Evolutionary conservation across 2,888 invertebrate species (phyloP).

Genomic region (Mongoloraphidia duomilia): DNA sequence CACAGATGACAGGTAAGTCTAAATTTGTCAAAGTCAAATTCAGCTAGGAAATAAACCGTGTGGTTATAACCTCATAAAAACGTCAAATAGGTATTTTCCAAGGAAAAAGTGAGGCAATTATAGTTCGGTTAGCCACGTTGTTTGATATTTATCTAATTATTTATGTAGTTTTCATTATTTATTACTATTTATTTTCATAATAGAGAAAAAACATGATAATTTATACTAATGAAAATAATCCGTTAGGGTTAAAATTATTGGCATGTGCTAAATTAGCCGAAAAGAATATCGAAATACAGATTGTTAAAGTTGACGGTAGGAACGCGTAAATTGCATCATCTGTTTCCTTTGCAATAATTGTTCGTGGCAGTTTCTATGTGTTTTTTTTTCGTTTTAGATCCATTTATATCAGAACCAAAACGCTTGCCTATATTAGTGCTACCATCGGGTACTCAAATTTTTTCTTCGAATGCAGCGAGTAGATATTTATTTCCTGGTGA

Average conservation of each 20-base stretch:
- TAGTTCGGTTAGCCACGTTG: too few relatives aligned
- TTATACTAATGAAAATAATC: conserved; percentile 63
- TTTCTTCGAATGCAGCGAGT: conserved; percentile 57
- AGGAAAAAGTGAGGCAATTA: too few relatives aligned
- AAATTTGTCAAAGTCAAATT: too few relatives aligned
- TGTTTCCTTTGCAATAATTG: conserved; percentile 5
- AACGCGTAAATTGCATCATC: conserved; percentile 5
- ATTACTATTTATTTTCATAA: neutral
- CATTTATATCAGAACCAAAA: conserved; percentile 36
- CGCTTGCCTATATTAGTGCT: conserved; percentile 52
- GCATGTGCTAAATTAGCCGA: conserved; percentile 52
- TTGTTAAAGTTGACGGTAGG: conserved; percentile 47
- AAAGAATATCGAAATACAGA: conserved; percentile 39
- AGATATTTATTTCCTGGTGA: conserved; percentile 43
- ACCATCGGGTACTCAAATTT: conserved; percentile 44
- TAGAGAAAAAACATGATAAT: conserved; percentile 45
- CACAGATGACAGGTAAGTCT: too few relatives aligned
- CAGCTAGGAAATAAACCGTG: too few relatives aligned
- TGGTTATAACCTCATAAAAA: too few relatives aligned
- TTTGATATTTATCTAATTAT: too few relatives aligned
- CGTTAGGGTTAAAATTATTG: conserved; percentile 57
- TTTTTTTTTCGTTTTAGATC: conserved; percentile 24
- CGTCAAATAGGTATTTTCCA: too few relatives aligned
- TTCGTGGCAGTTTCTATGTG: neutral
- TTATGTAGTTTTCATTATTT: too few relatives aligned